phyloP scores from a whole-genome alignment of 2,888 invertebrate species.

The Tineola bisselliella region DNA sequence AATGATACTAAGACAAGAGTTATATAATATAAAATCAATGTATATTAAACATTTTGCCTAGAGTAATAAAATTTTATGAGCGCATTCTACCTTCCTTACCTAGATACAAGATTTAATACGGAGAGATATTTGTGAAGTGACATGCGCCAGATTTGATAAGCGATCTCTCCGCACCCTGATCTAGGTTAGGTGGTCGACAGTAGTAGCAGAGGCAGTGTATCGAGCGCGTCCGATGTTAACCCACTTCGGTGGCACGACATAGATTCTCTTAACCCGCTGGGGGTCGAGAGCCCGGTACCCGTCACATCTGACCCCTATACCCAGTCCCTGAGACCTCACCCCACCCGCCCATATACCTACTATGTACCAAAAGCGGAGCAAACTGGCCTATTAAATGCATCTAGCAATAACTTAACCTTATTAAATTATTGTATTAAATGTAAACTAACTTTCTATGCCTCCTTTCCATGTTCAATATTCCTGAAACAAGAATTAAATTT shows the following conservation, averaged over 20 bases:
- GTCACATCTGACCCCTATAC: conserved; percentile 5
- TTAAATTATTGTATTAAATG: background rate
- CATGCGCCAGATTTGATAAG: conserved; percentile 66
- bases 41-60: background rate
- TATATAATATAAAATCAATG: too few relatives aligned
- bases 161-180: conserved; percentile 63
- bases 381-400: background rate
- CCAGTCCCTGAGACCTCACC: background rate
- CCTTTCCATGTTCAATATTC: background rate
- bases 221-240: conserved; percentile 61
- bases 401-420: background rate
- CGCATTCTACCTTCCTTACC: conserved; percentile 30
- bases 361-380: background rate
- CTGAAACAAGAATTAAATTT: background rate
- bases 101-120: conserved; percentile 2
- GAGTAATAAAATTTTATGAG: conserved; percentile 38
- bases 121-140: conserved; percentile 17
- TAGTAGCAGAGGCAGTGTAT: conserved; percentile 51
- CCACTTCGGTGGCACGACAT: conserved; percentile 18
- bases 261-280: conserved; percentile 27
- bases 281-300: conserved; percentile 42
- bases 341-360: background rate
- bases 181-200: conserved; percentile 66
- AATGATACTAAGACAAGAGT: background rate
- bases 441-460: background rate